A percentile compares a stretch with the other conserved stretches of the same genome.
phyloP scores from a whole-genome alignment of 1,140 invertebrate genomes.

The Agrilus planipennis region DNA sequence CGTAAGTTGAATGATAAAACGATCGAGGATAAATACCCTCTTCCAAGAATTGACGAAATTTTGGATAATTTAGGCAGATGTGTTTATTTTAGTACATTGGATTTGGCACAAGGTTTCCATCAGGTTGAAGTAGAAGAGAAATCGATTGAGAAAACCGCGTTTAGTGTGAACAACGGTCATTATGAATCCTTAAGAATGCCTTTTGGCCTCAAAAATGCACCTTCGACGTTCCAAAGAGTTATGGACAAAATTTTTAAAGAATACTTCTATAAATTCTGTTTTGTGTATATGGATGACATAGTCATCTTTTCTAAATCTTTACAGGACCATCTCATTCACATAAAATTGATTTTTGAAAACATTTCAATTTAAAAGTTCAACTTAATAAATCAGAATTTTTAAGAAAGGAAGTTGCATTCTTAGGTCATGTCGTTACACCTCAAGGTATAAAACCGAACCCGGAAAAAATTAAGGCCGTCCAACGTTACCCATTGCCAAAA shows the following conservation, averaged over 20 bases:
- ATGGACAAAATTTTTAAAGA: slow-evolving; percentile 3
- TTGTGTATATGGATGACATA: not conserved
- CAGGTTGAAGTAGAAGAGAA: slow-evolving; percentile 17
- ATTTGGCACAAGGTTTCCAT: slow-evolving; percentile 35
- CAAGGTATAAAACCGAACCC: no score
- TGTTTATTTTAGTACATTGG: slow-evolving; percentile 27
- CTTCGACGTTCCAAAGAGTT: not conserved
- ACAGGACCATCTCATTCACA: not conserved
- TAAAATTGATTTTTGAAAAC: no score
- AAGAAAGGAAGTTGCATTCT: no score
- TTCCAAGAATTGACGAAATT: no score
- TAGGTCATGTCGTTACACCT: no score
- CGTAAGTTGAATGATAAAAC: slow-evolving; percentile 33
- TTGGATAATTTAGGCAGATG: slow-evolving; percentile 31
- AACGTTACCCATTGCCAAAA: no score
- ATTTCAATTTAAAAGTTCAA: no score
- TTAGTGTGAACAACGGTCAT: slow-evolving; percentile 3
- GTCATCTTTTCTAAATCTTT: slow-evolving; percentile 3
- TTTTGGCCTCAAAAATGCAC: slow-evolving; percentile 2
- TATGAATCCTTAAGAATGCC: slow-evolving; percentile 8
- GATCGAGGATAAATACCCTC: no score
- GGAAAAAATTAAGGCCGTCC: no score
- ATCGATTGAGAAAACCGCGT: slow-evolving; percentile 22
- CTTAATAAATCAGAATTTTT: no score
- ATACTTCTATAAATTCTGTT: slow-evolving; percentile 1